Conservation (phyloP, 2,797 vertebrate genomes). For the Molossus molossus region DNA sequence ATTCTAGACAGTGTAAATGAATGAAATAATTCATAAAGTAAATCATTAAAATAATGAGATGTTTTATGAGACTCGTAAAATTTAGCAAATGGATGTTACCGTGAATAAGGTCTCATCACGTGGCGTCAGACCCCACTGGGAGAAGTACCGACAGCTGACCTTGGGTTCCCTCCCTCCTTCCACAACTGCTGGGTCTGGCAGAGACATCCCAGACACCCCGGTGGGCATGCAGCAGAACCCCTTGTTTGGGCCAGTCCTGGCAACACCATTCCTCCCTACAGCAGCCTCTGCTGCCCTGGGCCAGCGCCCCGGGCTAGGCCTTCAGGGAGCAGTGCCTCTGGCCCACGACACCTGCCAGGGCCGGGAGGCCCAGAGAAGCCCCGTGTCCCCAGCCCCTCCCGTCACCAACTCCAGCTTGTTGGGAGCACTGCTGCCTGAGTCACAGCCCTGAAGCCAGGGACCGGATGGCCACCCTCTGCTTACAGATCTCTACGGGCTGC, state of each 20-base stretch:
- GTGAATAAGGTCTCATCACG: neutral
- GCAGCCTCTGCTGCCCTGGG: neutral
- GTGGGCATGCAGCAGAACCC: neutral
- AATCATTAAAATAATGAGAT: slow-evolving; percentile 49
- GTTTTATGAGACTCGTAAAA: neutral
- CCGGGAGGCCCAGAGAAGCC: neutral
- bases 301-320: neutral
- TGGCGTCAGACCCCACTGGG: neutral
- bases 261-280: neutral
- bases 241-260: neutral
- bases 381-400: neutral
- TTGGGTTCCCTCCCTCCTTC: neutral
- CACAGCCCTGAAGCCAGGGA: slow-evolving; percentile 5
- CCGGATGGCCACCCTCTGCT: neutral
- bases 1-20: neutral
- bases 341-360: neutral
- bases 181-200: neutral
- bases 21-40: neutral
- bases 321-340: neutral
- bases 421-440: neutral
- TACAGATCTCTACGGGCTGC: neutral
- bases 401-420: neutral
- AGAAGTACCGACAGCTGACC: neutral
- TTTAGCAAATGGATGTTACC: neutral
- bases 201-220: neutral